Evolutionary conservation across 2,797 vertebrate species (phyloP).

Genomic region (Rhincodon typus): DNA sequence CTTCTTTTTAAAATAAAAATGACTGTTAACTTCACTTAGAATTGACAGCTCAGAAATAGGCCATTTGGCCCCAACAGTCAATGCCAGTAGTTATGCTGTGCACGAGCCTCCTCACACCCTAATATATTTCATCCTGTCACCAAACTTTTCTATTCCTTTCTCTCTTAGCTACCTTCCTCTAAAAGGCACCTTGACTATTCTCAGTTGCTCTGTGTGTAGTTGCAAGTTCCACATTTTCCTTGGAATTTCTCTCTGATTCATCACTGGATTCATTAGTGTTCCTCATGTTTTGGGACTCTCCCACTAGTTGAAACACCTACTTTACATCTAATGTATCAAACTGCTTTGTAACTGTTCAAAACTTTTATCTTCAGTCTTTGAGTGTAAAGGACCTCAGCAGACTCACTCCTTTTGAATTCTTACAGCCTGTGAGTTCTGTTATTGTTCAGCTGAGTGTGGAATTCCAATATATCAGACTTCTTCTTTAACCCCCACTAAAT

Average conservation of each 20-base stretch:
- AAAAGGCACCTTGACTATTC: not conserved
- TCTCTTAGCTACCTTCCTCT: not conserved
- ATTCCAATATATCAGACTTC: not conserved
- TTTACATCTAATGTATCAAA: not conserved
- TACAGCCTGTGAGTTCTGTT: not conserved
- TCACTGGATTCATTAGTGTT: not conserved
- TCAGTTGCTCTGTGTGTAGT: not conserved
- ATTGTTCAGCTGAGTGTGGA: not conserved
- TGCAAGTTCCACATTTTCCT: not conserved
- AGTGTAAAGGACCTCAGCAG: not conserved
- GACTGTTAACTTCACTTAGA: not conserved
- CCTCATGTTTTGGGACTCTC: not conserved
- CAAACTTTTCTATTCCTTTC: not conserved
- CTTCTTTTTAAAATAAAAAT: not conserved
- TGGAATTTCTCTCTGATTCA: not conserved
- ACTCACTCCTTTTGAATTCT: not conserved
- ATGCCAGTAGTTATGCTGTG: not conserved
- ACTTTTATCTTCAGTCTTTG: not conserved
- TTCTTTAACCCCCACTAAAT: not conserved
- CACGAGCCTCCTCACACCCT: not conserved
- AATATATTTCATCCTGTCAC: not conserved
- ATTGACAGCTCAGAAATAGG: not conserved
- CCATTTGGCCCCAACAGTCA: not conserved
- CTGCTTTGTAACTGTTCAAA: not conserved
- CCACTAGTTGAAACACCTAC: not conserved